Base-by-base conservation (phyloP, 2,888 invertebrate genomes). In the Scaptomyza caliginosa region DNA sequence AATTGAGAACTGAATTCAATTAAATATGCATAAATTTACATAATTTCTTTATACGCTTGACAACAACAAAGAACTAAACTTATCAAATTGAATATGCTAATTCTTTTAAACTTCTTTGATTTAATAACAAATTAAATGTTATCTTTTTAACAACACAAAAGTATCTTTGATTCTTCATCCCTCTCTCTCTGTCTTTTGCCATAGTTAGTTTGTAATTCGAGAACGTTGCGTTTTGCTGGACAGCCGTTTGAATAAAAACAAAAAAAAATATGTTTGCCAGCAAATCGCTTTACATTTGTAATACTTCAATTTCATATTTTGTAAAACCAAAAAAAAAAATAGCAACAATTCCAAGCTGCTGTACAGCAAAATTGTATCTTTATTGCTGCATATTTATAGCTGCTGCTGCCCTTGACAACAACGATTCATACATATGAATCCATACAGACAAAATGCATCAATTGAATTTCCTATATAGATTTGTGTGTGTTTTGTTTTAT, bases 231-330 rank as follows among this genome's bases (percentile, higher is more conserved):
- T 32, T 8, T 24, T 46, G 13, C 45, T 6, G 19, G 6, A 3
- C 10, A 4, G 2, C 3, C 4, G 36, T 8, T 13, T 10, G 0
- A 23, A 0, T 3, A 16, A 5, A 10, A 13, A 6, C 0, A 8
- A 8, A 1, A n/a, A 32, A 55, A 57, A 55, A 34, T 16, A n/a
- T 46, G 74, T 6, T 70, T 74, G 83, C 71, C 64, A 56, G 56
- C 60, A 68, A 86, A 86, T 77, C 57, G 68, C 43, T 69, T 80
- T 86, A 83, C 81, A 80, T 80, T 77, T 72, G 68, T 80, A 72
- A 72, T 74, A 68, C 71, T 70, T 67, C 56, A 64, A 86, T 74
- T 77, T 64, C 63, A 72, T 69, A 74, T 80, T 69, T 54, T n/a
- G 45, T 40, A 66, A 67, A 64, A 80, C 10, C 10, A 2, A 28